Base-by-base conservation (phyloP, 2,113 vertebrate genomes). In the Neogale vison region DNA sequence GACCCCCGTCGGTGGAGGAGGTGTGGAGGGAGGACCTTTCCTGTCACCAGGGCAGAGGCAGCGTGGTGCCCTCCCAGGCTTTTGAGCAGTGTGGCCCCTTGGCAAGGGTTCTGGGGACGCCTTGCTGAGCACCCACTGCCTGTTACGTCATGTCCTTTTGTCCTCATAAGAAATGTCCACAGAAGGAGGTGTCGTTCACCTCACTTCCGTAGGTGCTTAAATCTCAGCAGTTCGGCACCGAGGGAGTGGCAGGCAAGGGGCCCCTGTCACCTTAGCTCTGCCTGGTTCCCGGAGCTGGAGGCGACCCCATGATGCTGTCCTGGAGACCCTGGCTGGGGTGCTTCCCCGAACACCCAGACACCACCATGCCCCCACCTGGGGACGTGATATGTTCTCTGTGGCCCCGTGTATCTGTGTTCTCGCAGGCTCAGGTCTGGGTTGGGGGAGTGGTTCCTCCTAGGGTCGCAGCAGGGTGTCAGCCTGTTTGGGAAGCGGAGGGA, bases 141-240 rank as follows among this genome's bases (percentile, higher is more conserved):
- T 42, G 18, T 50, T n/a, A 57, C 0, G 2, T 57, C 57, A 57
- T 57, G 20, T 57, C 57, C 57, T 57, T 57, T 26, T 26, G 24
- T 65, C 47, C 88, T 50, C 57, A 0, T n/a, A 18, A 24, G 57
- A 77, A 90, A 3, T 20, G 31, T 36, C 21, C 29, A 24, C 3
- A 2, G 14, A 47, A 6, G 6, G 42, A 20, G 3, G 26, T 26
- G 12, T 13, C 1, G 1, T 15, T 7, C 34, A 17, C 31, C 39
- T 8, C 0, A 55, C 17, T 29, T 50, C 0, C 21, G 26, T 6
- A 29, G 17, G 42, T 21, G 74, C 42, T 29, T 5, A 39, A 7
- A 20, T 36, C 42, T 31, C 74, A 52, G 8, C 0, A 36, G 8
- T 21, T 21, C 17, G 14, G 34, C 45, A 47, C 72, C 3, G 0